Evolutionary conservation across 1,140 invertebrate species (phyloP).

Genomic region (Sweltsa coloradensis): DNA sequence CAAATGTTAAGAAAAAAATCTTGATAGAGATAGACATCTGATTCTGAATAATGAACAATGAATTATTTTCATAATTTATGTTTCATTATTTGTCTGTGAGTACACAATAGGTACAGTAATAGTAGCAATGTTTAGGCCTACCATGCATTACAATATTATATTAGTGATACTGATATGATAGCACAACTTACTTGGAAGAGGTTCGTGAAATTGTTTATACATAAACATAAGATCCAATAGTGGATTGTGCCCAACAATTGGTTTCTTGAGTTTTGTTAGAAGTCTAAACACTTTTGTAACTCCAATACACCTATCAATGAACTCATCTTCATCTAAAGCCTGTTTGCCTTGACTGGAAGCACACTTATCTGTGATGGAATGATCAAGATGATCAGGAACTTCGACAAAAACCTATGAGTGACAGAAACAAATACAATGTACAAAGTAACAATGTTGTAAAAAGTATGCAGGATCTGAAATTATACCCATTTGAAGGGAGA

Average conservation of each 20-base stretch:
- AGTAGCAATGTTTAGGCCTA: no score
- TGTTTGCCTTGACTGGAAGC: slow-evolving; percentile 22
- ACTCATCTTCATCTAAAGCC: slow-evolving; percentile 22
- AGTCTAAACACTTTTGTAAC: slow-evolving; percentile 54
- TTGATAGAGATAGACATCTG: no score
- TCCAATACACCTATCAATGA: slow-evolving; percentile 42
- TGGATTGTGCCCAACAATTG: slow-evolving; percentile 62
- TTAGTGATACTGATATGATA: no score
- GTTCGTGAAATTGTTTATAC: slow-evolving; percentile 55
- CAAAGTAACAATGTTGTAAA: slow-evolving; percentile 16
- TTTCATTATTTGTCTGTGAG: no score
- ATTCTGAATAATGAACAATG: no score
- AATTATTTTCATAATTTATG: no score
- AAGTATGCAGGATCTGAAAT: no score
- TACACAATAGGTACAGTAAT: no score
- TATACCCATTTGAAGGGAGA: no score
- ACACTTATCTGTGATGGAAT: slow-evolving; percentile 1
- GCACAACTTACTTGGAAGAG: slow-evolving; percentile 48
- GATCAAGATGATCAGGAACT: background rate
- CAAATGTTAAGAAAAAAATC: no score
- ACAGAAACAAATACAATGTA: slow-evolving; percentile 26
- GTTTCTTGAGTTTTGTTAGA: slow-evolving; percentile 44
- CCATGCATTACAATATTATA: no score
- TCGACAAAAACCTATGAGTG: background rate
- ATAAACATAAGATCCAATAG: slow-evolving; percentile 56